Conservation (phyloP, 2,888 invertebrate species). For the Acleris emargana region DNA sequence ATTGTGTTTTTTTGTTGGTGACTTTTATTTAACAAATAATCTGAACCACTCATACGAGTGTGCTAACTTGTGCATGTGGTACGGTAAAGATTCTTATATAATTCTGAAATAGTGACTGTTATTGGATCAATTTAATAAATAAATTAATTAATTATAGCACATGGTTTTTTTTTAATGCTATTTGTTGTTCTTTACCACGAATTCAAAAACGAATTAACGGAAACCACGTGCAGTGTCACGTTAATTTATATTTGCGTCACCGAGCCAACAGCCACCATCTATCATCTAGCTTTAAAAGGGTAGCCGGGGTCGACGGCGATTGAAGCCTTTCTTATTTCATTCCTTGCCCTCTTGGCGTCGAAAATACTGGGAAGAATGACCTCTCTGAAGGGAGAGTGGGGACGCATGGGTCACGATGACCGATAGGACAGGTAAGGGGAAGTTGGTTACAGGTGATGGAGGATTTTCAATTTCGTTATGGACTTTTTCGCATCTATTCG, state of each 20-base stretch:
- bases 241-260: slow-evolving; percentile 55
- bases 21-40: no score
- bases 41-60: no score
- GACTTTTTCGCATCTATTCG: slow-evolving; percentile 33
- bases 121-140: no score
- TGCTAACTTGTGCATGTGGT: no score
- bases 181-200: background rate
- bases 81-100: no score
- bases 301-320: slow-evolving; percentile 71
- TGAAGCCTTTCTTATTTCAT: slow-evolving; percentile 76
- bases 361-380: slow-evolving; percentile 63
- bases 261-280: slow-evolving; percentile 67
- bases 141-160: no score
- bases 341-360: slow-evolving; percentile 67
- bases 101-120: no score
- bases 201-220: background rate
- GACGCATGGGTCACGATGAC: slow-evolving; percentile 64
- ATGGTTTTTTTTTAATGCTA: no score
- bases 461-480: slow-evolving; percentile 36
- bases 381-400: slow-evolving; percentile 60
- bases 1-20: no score
- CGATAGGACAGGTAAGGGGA: slow-evolving; percentile 59
- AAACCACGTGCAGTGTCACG: slow-evolving; percentile 44
- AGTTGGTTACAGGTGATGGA: slow-evolving; percentile 45
- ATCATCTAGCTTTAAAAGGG: slow-evolving; percentile 78